These are phyloP conservation scores for Mobula hypostoma DNA, from an alignment of 2,113 vertebrate species.

Conservation along the genomic window DNA sequence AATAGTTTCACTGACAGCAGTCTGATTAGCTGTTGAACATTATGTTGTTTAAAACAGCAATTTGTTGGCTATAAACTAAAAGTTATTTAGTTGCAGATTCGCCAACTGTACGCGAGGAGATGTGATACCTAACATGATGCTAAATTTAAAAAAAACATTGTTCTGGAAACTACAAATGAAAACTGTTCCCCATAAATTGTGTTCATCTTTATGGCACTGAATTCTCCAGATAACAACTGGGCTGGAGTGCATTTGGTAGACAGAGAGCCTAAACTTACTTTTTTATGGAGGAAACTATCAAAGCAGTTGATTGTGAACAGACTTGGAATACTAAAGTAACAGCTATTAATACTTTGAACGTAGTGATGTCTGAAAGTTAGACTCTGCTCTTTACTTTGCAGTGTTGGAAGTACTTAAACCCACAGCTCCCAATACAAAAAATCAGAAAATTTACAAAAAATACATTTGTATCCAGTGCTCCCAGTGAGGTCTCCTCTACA, in stretches of 20 bases:
- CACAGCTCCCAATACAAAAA: no score
- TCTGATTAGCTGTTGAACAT: conserved; percentile 13
- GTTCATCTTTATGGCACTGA: neutral
- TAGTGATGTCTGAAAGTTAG: no score
- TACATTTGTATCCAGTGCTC: no score
- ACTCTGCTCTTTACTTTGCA: no score
- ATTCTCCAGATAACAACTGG: neutral
- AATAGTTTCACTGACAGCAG: conserved; percentile 20
- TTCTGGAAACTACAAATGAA: neutral
- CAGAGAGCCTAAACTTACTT: neutral
- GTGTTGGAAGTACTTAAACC: no score
- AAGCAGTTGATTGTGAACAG: neutral
- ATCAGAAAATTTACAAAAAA: no score
- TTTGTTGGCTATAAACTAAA: neutral
- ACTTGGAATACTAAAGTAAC: neutral
- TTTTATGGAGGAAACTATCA: neutral
- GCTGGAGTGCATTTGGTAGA: neutral
- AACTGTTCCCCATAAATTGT: neutral
- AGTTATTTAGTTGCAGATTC: conserved; percentile 4
- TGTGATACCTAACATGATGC: neutral
- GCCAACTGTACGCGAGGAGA: neutral
- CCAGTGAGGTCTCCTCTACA: no score
- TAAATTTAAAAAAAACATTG: neutral
- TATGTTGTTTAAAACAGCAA: conserved; percentile 20
- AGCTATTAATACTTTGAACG: no score